phyloP scores from a whole-genome alignment of 2,888 invertebrate species.

The Aspidiotus destructor region DNA sequence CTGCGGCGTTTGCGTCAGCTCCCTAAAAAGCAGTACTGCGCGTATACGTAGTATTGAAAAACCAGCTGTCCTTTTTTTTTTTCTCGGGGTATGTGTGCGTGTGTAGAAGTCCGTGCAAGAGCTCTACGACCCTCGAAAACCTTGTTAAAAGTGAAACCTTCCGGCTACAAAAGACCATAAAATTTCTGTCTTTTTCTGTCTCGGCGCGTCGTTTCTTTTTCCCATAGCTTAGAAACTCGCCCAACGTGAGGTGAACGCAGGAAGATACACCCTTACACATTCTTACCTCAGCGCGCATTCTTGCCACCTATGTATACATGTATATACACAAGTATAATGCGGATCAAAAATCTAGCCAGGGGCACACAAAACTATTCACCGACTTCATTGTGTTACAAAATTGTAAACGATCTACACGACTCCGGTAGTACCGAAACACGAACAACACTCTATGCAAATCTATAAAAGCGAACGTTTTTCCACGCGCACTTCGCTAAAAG shows the following conservation, averaged over 20 bases:
- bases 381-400: too few relatives aligned
- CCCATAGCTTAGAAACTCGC: slow-evolving; percentile 8
- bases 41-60: slow-evolving; percentile 19
- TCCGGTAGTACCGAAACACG: too few relatives aligned
- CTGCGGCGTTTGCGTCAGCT: neutral
- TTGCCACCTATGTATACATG: neutral
- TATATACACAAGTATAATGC: neutral
- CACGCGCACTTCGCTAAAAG: too few relatives aligned
- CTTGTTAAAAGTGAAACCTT: slow-evolving; percentile 28
- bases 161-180: slow-evolving; percentile 30
- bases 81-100: neutral
- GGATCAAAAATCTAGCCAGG: neutral
- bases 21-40: neutral
- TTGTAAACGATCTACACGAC: too few relatives aligned
- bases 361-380: neutral
- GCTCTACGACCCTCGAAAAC: slow-evolving; percentile 27
- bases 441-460: too few relatives aligned
- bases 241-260: neutral
- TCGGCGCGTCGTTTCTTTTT: neutral
- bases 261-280: slow-evolving; percentile 17
- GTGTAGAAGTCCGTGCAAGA: neutral
- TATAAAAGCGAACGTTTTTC: too few relatives aligned
- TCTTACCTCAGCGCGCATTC: slow-evolving; percentile 8
- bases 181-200: neutral
- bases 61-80: slow-evolving; percentile 26